Evolutionary conservation across 1,140 invertebrate genomes (phyloP).

Genomic region (Bicyclus anynana): DNA sequence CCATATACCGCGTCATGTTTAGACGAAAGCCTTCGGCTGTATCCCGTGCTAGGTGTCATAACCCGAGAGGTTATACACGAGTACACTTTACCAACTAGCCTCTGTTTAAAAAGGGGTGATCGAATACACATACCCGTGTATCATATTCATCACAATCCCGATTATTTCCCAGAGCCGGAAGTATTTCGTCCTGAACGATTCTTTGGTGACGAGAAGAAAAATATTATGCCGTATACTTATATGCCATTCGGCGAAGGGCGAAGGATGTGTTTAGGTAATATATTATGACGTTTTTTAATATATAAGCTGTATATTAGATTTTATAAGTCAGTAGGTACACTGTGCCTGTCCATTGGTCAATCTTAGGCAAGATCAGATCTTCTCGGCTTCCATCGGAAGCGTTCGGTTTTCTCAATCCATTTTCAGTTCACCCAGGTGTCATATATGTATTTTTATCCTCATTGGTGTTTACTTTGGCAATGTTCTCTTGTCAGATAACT

Average conservation of each 20-base stretch:
- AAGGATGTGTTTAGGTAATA: constrained; percentile 31
- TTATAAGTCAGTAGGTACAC: too few species aligned
- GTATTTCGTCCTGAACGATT: constrained; percentile 29
- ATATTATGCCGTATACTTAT: constrained; percentile 27
- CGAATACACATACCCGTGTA: constrained; percentile 35
- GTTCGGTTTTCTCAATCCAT: too few species aligned
- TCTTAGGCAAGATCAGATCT: too few species aligned
- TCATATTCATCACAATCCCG: constrained; percentile 24
- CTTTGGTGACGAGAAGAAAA: constrained; percentile 25
- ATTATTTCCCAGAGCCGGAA: constrained; percentile 20
- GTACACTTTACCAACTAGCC: constrained; percentile 26
- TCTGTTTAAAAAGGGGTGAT: constrained; percentile 25
- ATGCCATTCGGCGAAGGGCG: constrained; percentile 17
- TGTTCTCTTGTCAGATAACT: too few species aligned
- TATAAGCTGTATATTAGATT: too few species aligned
- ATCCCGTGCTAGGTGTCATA: constrained; percentile 26
- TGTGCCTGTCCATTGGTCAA: too few species aligned
- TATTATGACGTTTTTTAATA: too few species aligned
- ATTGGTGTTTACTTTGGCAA: too few species aligned
- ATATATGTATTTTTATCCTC: too few species aligned
- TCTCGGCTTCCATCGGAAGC: too few species aligned
- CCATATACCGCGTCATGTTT: constrained; percentile 28
- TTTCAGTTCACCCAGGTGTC: too few species aligned
- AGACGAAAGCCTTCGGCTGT: constrained; percentile 28
- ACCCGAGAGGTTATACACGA: constrained; percentile 32